Conservation (phyloP, 2,797 vertebrate species). For the Tapirus indicus region DNA sequence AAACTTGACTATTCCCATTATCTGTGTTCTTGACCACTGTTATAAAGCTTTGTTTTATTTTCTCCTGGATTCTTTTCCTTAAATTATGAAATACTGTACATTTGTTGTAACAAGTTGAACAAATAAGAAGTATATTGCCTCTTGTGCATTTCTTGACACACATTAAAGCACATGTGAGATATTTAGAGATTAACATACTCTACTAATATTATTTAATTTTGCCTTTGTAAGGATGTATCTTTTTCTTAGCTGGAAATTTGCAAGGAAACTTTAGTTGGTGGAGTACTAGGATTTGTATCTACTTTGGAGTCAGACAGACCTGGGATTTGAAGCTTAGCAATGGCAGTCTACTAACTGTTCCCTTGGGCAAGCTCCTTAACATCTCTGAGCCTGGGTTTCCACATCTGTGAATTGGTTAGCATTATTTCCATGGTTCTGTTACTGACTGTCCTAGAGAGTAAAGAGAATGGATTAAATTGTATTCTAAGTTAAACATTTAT, state of each 20-base stretch:
- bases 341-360: background rate
- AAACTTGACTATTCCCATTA: background rate
- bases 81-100: background rate
- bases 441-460: background rate
- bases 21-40: background rate
- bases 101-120: background rate
- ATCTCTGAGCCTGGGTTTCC: background rate
- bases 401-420: background rate
- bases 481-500: constrained; percentile 33
- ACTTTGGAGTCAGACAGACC: background rate
- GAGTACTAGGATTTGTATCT: background rate
- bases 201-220: constrained; percentile 31
- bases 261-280: background rate
- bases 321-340: background rate
- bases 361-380: background rate
- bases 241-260: constrained; percentile 41
- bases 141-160: background rate
- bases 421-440: background rate
- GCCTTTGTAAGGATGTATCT: background rate
- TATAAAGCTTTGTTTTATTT: background rate
- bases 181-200: background rate
- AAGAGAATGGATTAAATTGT: background rate
- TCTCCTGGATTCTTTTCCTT: background rate
- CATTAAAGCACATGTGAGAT: background rate
- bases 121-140: background rate